These are phyloP conservation scores for Tadarida brasiliensis DNA, from an alignment of 2,797 vertebrate genomes.

Conservation along the genomic window DNA sequence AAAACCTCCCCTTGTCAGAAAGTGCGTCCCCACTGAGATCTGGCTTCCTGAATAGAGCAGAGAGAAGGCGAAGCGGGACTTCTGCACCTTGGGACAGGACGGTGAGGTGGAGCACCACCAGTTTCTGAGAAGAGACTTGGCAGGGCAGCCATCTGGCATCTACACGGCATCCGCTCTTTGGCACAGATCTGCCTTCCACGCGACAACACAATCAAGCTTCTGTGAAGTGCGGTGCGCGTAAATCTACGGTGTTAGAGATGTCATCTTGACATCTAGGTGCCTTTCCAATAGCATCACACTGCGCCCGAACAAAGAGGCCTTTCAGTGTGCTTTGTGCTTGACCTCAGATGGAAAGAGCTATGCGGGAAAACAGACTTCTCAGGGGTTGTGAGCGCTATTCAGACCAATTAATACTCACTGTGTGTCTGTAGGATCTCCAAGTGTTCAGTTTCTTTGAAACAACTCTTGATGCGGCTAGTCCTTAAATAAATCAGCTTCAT, in stretches of 20 bases:
- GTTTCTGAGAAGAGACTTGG: constrained; percentile 43
- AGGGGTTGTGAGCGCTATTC: constrained; percentile 4
- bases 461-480: background rate
- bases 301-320: constrained; percentile 13
- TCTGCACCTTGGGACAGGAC: background rate
- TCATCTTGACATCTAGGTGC: background rate
- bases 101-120: background rate
- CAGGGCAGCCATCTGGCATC: background rate
- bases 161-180: background rate
- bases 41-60: background rate
- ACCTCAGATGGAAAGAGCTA: background rate
- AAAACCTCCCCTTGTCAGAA: background rate
- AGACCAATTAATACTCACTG: background rate
- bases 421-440: background rate
- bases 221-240: background rate
- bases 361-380: constrained; percentile 50
- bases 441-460: constrained; percentile 46
- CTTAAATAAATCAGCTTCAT: constrained; percentile 39
- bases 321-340: background rate
- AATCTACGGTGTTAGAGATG: constrained; percentile 23
- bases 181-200: constrained; percentile 41
- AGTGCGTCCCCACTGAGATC: background rate
- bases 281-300: background rate
- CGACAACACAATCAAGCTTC: constrained; percentile 36
- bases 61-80: background rate